phyloP scores from a whole-genome alignment of 2,113 vertebrate species.

The Vulpes lagopus region DNA sequence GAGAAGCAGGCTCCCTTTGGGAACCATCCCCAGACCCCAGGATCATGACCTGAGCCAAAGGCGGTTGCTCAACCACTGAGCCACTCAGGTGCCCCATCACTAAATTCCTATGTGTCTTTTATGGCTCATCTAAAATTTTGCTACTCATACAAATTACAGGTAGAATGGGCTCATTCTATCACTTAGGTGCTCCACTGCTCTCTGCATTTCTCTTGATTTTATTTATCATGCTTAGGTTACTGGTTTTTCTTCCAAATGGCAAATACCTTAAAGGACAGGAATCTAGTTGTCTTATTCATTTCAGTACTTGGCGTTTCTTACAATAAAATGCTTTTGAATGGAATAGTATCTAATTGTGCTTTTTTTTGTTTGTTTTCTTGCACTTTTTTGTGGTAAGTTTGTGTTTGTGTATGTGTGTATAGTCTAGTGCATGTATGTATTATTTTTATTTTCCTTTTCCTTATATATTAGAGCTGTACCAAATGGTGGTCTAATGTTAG shows the following conservation, averaged over 20 bases:
- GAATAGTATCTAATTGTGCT: background rate
- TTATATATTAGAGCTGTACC: background rate
- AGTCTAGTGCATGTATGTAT: background rate
- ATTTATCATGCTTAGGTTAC: background rate
- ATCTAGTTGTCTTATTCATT: background rate
- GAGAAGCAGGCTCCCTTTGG: no score
- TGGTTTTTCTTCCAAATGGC: background rate
- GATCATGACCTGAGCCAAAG: no score
- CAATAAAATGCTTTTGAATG: background rate
- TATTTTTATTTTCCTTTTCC: background rate
- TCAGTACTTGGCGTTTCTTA: background rate
- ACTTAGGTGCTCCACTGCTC: background rate
- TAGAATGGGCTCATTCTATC: background rate
- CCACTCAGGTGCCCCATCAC: background rate
- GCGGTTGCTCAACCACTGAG: no score
- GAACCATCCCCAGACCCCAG: no score
- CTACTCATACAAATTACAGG: background rate
- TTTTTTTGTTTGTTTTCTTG: background rate
- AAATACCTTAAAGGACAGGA: background rate
- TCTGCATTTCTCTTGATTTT: background rate
- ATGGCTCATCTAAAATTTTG: background rate
- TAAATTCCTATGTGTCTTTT: background rate
- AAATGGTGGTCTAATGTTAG: background rate
- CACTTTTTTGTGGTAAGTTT: background rate
- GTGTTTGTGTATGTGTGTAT: background rate